phyloP scores from a whole-genome alignment of 2,888 invertebrate genomes.

The Congeria kusceri region DNA sequence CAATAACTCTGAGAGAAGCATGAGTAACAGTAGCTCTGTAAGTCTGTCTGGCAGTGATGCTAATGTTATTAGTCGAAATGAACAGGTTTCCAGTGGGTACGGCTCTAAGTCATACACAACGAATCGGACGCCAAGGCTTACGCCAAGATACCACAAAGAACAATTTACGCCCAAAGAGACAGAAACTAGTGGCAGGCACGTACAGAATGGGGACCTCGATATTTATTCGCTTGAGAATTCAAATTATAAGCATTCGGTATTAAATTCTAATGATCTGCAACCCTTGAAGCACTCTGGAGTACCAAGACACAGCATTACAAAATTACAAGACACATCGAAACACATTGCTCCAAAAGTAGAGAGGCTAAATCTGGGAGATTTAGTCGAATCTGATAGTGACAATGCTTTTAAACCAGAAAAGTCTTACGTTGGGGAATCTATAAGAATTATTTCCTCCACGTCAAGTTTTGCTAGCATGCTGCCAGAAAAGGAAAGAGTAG shows the following conservation, averaged over 20 bases:
- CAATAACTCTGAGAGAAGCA: conserved; percentile 31
- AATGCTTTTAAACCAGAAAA: conserved; percentile 69
- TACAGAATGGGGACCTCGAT: conserved; percentile 39
- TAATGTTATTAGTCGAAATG: conserved; percentile 22
- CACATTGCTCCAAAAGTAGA: conserved; percentile 67
- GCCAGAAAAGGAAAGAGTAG: conserved; percentile 66
- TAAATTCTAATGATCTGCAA: conserved; percentile 29
- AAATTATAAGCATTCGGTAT: conserved; percentile 21
- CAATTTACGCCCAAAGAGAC: conserved; percentile 7
- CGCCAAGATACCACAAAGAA: conserved; percentile 27
- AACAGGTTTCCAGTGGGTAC: neutral
- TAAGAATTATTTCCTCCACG: conserved; percentile 70
- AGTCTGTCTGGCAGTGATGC: conserved; percentile 42
- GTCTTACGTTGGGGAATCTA: conserved; percentile 60
- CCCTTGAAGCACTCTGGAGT: conserved; percentile 39
- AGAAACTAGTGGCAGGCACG: neutral
- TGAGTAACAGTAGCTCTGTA: conserved; percentile 36
- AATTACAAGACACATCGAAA: conserved; percentile 27
- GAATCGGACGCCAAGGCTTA: conserved; percentile 5
- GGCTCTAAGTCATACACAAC: neutral
- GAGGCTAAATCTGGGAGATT: conserved; percentile 73
- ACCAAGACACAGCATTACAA: conserved; percentile 54
- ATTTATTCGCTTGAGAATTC: conserved; percentile 25
- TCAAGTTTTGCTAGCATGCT: conserved; percentile 74
- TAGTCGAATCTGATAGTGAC: conserved; percentile 67